Percentiles rank a stretch among this genome's conserved stretches.
Evolutionary conservation across 1,140 invertebrate genomes (phyloP).

Genomic region (Achroia grisella): DNA sequence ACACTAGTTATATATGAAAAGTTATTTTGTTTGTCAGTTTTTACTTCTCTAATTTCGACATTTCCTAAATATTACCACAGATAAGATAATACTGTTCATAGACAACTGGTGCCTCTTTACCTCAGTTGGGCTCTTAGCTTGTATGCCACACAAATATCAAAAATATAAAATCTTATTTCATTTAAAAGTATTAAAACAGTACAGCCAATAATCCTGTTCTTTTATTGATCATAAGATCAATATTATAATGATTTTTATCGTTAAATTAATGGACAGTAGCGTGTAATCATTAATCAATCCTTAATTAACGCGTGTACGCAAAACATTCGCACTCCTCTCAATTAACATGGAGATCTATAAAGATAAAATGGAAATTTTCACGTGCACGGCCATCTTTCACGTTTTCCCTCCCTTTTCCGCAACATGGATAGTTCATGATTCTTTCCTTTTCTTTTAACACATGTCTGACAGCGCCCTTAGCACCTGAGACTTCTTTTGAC

Average conservation of each 20-base stretch:
- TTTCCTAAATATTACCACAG: too few species aligned
- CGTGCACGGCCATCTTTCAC: conserved; percentile 28
- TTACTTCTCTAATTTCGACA: too few species aligned
- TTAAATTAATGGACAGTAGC: conserved; percentile 38
- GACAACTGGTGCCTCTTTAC: too few species aligned
- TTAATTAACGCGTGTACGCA: conserved; percentile 42
- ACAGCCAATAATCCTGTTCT: too few species aligned
- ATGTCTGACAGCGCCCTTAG: conserved; percentile 10
- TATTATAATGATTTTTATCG: conserved; percentile 29
- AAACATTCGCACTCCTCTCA: conserved; percentile 36
- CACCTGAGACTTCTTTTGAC: conserved; percentile 7
- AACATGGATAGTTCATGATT: neutral
- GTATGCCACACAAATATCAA: too few species aligned
- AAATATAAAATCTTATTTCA: too few species aligned
- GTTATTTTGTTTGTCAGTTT: too few species aligned
- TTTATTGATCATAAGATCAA: conserved; percentile 7
- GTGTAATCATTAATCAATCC: conserved; percentile 43
- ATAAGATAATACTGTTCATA: too few species aligned
- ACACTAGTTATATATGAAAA: too few species aligned
- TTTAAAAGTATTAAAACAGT: too few species aligned
- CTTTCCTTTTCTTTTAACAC: conserved; percentile 10
- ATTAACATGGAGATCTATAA: conserved; percentile 46
- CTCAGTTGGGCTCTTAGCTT: too few species aligned
- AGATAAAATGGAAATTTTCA: conserved; percentile 48
- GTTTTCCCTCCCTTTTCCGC: conserved; percentile 8